Percentiles rank a stretch among this genome's conserved stretches.
Evolutionary conservation across 30 jellyfish, hydroid and myxozoan species (phyloP).

Genomic region (Cassiopea xamachana): DNA sequence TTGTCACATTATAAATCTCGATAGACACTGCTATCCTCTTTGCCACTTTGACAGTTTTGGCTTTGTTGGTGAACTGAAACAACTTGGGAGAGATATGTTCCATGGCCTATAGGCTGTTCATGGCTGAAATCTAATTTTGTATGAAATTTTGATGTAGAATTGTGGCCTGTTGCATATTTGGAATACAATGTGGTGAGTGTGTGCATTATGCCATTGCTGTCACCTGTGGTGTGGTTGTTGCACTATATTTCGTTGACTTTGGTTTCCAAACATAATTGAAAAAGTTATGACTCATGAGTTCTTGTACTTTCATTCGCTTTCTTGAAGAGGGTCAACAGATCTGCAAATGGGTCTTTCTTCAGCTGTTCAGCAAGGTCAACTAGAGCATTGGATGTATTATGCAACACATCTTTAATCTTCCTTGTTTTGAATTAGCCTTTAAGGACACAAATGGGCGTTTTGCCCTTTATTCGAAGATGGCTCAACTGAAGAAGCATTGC

Average conservation of each 20-base stretch:
- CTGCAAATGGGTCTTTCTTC: conserved; percentile 9
- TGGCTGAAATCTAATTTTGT: conserved; percentile 4
- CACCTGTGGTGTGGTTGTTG: conserved; percentile 3
- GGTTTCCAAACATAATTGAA: conserved; percentile 7
- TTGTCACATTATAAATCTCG: not conserved
- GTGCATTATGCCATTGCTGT: not conserved
- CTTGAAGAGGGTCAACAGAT: not conserved
- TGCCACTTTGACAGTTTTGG: conserved; percentile 7
- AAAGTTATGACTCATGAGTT: conserved; percentile 2
- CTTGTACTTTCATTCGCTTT: conserved; percentile 3
- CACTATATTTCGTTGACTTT: not conserved
- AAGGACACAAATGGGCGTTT: conserved; percentile 2
- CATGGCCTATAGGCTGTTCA: not conserved
- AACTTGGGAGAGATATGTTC: not conserved
- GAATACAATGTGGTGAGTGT: not conserved
- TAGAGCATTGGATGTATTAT: not conserved
- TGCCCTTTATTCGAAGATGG: not conserved
- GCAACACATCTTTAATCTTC: not conserved
- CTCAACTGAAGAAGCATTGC: not conserved
- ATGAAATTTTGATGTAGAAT: not conserved
- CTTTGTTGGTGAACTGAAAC: conserved; percentile 6
- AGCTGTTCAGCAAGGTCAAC: conserved; percentile 17
- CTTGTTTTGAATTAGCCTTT: conserved; percentile 1
- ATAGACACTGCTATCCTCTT: not conserved
- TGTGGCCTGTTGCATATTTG: not conserved